Evolutionary conservation across 2,113 vertebrate genomes (phyloP).

Genomic region (Felis chaus): DNA sequence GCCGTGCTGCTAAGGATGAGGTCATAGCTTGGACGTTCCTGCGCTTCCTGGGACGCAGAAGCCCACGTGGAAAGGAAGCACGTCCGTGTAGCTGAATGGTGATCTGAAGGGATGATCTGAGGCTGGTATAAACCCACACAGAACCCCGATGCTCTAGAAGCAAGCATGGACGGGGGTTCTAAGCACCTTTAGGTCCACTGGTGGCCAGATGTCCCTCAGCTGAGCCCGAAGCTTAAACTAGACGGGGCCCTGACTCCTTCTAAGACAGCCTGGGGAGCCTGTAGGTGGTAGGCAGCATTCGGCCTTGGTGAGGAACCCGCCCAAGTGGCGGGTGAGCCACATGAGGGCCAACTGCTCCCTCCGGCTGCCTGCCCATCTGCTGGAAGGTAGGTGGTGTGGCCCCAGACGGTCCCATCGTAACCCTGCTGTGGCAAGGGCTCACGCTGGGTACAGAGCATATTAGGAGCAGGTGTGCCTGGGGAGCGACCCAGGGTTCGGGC

Average conservation of each 20-base stretch:
- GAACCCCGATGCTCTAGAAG: neutral
- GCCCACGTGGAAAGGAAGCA: fast-evolving
- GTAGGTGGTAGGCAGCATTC: neutral
- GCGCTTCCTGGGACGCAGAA: neutral
- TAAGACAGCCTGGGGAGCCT: neutral
- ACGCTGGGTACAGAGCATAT: neutral
- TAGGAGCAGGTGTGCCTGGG: neutral
- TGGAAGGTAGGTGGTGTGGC: neutral
- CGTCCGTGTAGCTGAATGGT: neutral
- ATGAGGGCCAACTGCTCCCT: neutral
- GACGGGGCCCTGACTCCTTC: neutral
- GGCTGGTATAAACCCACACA: neutral
- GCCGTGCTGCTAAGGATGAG: neutral
- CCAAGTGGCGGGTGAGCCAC: neutral
- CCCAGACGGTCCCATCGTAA: neutral
- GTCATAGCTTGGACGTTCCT: neutral
- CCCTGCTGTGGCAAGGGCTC: neutral
- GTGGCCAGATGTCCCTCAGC: neutral
- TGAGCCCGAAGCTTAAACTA: neutral
- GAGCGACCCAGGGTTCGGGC: too few relatives aligned
- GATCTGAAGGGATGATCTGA: neutral
- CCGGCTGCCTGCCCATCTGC: neutral
- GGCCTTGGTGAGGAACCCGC: neutral
- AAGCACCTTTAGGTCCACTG: neutral
- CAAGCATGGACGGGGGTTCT: neutral